Evolutionary conservation across 2,113 vertebrate species (phyloP).

Genomic region (Nothoprocta perdicaria): DNA sequence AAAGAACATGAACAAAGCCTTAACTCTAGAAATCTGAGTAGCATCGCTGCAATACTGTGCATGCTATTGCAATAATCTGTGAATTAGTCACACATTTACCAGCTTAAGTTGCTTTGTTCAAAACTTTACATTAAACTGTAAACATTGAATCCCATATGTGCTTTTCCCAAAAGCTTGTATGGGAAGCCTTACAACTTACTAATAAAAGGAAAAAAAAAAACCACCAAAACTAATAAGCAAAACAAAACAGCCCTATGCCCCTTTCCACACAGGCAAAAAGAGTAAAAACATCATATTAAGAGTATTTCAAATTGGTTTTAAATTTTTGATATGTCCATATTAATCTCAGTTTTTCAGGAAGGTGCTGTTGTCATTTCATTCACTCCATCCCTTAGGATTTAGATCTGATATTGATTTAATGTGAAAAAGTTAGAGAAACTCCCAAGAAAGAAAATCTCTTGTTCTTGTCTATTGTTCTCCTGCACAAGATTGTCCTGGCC

Average conservation of each 20-base stretch:
- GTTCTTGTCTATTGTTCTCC: not conserved
- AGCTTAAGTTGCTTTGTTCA: not conserved
- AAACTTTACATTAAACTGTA: constrained; percentile 2
- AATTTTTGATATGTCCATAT: not conserved
- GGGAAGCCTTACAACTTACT: not conserved
- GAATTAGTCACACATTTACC: constrained; percentile 63
- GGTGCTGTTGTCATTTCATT: not conserved
- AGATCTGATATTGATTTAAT: not conserved
- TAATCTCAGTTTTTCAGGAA: constrained; percentile 36
- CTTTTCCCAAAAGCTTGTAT: not conserved
- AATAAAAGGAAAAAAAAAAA: not conserved
- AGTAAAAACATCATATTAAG: not conserved
- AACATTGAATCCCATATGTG: not conserved
- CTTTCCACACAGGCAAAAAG: not conserved
- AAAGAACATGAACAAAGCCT: constrained; percentile 13
- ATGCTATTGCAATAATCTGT: constrained; percentile 49
- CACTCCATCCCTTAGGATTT: constrained; percentile 35
- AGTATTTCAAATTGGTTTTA: constrained; percentile 9
- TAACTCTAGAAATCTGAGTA: constrained; percentile 36
- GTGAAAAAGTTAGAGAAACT: constrained; percentile 8
- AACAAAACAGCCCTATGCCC: not conserved
- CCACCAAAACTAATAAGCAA: too few relatives aligned
- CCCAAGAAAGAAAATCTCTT: constrained; percentile 5
- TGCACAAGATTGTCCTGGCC: not conserved
- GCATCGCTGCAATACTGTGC: not conserved